Conservation (phyloP, 2,888 invertebrate species). For the Arrhopalites spinosus region DNA sequence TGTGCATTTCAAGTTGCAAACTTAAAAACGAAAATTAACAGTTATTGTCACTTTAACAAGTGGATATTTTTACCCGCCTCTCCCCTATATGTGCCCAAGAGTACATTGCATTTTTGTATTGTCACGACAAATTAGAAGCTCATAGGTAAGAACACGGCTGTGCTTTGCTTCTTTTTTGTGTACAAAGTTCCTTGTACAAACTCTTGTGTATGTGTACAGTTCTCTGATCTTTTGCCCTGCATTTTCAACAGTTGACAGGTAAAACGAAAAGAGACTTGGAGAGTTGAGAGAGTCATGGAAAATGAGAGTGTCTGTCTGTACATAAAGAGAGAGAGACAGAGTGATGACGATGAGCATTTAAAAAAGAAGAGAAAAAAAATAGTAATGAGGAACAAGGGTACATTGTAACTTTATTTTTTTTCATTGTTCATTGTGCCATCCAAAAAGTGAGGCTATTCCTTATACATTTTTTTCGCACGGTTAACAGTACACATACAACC, state of each 20-base stretch:
- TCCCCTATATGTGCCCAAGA: background rate
- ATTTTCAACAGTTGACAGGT: background rate
- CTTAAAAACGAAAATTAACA: too few relatives aligned
- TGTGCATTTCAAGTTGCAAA: too few relatives aligned
- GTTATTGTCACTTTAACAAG: too few relatives aligned
- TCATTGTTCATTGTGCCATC: background rate
- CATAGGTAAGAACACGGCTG: background rate
- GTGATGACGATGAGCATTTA: background rate
- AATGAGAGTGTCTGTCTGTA: slow-evolving; percentile 16
- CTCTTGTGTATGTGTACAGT: background rate
- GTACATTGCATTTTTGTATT: background rate
- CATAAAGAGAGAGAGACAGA: background rate
- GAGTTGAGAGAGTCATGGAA: slow-evolving; percentile 8
- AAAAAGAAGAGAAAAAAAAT: background rate
- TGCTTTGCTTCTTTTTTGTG: background rate
- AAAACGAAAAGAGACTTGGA: background rate
- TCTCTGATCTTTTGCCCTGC: slow-evolving; percentile 9
- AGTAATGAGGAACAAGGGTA: slow-evolving; percentile 32
- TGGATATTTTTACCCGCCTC: too few relatives aligned
- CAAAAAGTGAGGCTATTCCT: background rate
- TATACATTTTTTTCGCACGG: slow-evolving; percentile 18
- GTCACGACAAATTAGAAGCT: background rate
- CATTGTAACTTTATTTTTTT: slow-evolving; percentile 18
- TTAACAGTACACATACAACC: too few relatives aligned
- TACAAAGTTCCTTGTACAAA: background rate